These are phyloP conservation scores for Mamestra brassicae DNA, from an alignment of 2,888 invertebrate species.

Conservation along the genomic window DNA sequence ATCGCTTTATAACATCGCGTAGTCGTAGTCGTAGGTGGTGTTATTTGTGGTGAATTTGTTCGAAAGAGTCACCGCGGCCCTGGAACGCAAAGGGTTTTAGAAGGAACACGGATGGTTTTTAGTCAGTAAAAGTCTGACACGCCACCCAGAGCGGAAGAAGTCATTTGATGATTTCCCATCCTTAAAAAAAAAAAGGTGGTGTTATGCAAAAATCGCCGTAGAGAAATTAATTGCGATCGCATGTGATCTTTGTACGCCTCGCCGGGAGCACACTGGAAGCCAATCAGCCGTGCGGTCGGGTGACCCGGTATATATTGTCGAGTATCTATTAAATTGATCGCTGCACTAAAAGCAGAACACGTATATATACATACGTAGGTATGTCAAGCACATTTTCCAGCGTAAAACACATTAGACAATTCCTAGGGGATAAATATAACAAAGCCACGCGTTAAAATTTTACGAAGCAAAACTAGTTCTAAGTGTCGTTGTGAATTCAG, in stretches of 20 bases:
- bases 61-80: no score
- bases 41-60: neutral
- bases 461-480: slow-evolving; percentile 28
- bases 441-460: slow-evolving; percentile 20
- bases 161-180: no score
- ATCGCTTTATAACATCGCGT: slow-evolving; percentile 14
- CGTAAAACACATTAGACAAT: neutral
- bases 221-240: slow-evolving; percentile 57
- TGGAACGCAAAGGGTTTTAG: no score
- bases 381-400: slow-evolving; percentile 2
- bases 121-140: no score
- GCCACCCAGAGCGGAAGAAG: no score
- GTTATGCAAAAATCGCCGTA: slow-evolving; percentile 47
- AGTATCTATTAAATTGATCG: slow-evolving; percentile 49
- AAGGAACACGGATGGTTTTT: no score
- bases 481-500: slow-evolving; percentile 24
- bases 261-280: slow-evolving; percentile 39
- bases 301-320: slow-evolving; percentile 37
- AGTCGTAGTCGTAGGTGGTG: slow-evolving; percentile 10
- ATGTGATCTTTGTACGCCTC: slow-evolving; percentile 55
- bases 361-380: neutral
- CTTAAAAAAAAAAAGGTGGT: neutral
- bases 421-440: slow-evolving; percentile 7
- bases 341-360: slow-evolving; percentile 32
- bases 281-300: slow-evolving; percentile 64